Conservation (phyloP, 1,140 invertebrate species). For the Heliconius himera region DNA sequence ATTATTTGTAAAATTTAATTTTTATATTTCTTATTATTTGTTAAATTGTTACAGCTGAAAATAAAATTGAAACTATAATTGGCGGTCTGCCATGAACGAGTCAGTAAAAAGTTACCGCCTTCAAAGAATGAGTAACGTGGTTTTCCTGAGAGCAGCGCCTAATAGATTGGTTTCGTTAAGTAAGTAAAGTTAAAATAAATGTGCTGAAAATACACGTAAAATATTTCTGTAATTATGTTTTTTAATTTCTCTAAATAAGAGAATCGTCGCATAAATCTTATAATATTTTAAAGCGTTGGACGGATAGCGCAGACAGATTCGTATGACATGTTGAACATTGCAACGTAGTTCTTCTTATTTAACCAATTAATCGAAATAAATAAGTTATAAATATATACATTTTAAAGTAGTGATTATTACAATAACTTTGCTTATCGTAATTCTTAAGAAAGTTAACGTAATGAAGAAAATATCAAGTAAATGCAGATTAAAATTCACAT, state of each 20-base stretch:
- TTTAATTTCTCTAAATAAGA: neutral
- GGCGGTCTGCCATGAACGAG: slow-evolving; percentile 5
- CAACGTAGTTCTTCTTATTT: no score
- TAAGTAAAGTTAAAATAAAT: neutral
- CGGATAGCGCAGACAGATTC: no score
- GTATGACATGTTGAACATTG: no score
- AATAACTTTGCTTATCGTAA: no score
- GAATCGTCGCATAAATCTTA: no score
- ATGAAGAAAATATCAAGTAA: no score
- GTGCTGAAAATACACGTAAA: neutral
- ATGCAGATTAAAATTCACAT: no score
- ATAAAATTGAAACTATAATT: slow-evolving; percentile 15
- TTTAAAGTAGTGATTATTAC: no score
- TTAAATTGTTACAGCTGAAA: neutral
- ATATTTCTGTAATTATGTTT: neutral
- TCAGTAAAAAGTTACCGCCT: slow-evolving; percentile 5
- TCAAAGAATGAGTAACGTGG: slow-evolving; percentile 7
- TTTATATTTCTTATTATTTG: neutral
- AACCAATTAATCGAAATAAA: no score
- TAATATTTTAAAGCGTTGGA: no score
- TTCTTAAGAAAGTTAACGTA: no score
- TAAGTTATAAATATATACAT: no score
- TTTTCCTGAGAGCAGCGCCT: neutral
- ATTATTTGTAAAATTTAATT: neutral
- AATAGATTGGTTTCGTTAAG: slow-evolving; percentile 11